A percentile compares a stretch with the other conserved stretches of the same genome.
Conservation (phyloP, 2,888 invertebrate species). For the Megastigmus dorsalis region DNA sequence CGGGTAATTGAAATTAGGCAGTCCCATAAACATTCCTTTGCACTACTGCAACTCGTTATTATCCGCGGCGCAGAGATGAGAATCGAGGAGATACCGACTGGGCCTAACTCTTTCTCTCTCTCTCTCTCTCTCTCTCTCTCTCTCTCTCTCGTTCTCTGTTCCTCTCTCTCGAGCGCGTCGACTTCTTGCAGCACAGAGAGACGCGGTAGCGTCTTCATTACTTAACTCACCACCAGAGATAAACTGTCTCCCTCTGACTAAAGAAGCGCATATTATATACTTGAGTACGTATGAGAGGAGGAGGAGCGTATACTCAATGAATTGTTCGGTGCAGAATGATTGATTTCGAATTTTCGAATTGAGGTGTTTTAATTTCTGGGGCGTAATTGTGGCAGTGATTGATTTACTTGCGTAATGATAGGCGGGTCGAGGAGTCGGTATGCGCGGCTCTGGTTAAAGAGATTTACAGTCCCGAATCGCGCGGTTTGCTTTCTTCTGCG, state of each 20-base stretch:
- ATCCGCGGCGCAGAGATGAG: slow-evolving; percentile 18
- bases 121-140: no score
- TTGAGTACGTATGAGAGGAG: background rate
- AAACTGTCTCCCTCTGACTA: slow-evolving; percentile 26
- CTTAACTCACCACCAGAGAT: slow-evolving; percentile 22
- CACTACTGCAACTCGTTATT: slow-evolving; percentile 22
- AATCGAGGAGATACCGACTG: slow-evolving; percentile 4
- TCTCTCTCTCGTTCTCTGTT: no score
- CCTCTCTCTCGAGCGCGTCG: background rate
- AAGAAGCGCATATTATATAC: background rate
- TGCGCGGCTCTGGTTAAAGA: no score
- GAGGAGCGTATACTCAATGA: no score
- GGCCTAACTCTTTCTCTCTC: no score
- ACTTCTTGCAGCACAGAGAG: background rate
- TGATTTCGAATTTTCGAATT: slow-evolving; percentile 37
- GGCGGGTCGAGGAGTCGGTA: no score
- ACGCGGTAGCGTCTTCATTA: slow-evolving; percentile 45
- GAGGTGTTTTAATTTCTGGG: slow-evolving; percentile 20
- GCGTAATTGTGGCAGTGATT: slow-evolving; percentile 25
- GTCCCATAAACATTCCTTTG: slow-evolving; percentile 31
- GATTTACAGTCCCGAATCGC: no score
- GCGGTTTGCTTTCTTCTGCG: no score
- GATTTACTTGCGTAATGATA: no score
- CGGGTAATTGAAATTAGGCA: slow-evolving; percentile 48
- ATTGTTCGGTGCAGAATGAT: no score